These are phyloP conservation scores for Protonemura montana DNA, from an alignment of 2,888 invertebrate species.

Conservation along the genomic window DNA sequence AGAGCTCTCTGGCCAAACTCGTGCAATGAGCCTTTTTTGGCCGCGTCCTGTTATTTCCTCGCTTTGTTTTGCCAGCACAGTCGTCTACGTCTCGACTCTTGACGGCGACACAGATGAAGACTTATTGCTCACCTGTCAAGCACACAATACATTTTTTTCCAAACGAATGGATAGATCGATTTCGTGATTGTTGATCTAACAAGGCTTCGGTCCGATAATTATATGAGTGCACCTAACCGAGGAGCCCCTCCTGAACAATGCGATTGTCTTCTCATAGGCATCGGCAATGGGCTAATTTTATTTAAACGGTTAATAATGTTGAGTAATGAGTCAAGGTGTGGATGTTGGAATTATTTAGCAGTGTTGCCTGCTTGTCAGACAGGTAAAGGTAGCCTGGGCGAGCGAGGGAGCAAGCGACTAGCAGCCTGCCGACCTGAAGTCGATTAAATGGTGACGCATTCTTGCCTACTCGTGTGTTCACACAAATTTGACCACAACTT, in stretches of 20 bases:
- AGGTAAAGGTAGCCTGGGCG: constrained; percentile 25
- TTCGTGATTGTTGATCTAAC: constrained; percentile 15
- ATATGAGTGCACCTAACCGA: not conserved
- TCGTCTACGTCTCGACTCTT: not conserved
- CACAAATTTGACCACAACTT: constrained; percentile 22
- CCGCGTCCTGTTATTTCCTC: not conserved
- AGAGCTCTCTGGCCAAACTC: not conserved
- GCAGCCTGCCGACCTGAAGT: not conserved
- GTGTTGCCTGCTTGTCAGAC: constrained; percentile 35
- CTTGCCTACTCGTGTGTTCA: constrained; percentile 29
- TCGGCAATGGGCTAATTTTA: constrained; percentile 24
- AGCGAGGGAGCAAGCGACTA: not conserved
- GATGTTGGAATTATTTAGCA: constrained; percentile 33
- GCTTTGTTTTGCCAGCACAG: not conserved
- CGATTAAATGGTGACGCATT: constrained; percentile 36
- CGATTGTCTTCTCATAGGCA: not conserved
- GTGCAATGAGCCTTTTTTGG: not conserved
- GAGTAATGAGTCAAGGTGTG: constrained; percentile 40
- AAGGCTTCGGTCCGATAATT: not conserved
- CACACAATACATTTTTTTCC: not conserved
- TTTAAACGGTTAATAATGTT: constrained; percentile 38
- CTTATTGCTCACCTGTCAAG: not conserved
- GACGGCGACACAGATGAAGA: not conserved
- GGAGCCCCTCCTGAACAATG: not conserved
- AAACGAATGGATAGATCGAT: constrained; percentile 16